These are phyloP conservation scores for Squalus acanthias DNA, from an alignment of 2,797 vertebrate genomes.

Conservation along the genomic window DNA sequence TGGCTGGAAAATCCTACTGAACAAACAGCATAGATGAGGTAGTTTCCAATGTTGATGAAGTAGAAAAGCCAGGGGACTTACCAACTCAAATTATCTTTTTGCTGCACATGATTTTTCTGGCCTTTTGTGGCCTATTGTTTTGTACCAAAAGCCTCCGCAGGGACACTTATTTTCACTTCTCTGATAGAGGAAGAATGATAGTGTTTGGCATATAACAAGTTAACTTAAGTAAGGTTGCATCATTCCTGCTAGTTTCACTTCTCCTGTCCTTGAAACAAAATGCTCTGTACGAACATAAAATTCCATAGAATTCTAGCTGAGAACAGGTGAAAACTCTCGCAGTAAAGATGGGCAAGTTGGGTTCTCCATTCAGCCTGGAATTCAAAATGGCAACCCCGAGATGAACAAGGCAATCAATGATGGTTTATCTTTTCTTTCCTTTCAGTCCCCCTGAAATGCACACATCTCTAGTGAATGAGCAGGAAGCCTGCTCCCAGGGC, in stretches of 20 bases:
- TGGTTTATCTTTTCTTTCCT: not conserved
- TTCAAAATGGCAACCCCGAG: not conserved
- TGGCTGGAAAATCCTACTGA: not conserved
- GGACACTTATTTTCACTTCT: not conserved
- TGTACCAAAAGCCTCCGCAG: not conserved
- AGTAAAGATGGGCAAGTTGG: not conserved
- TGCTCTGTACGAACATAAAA: not conserved
- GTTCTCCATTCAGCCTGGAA: not conserved
- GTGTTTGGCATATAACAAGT: not conserved
- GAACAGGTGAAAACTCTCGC: not conserved
- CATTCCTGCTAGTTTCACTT: not conserved
- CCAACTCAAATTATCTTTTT: not conserved
- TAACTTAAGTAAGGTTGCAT: not conserved
- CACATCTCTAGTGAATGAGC: not conserved
- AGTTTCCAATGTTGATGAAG: not conserved
- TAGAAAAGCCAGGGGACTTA: no score
- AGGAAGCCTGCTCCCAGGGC: not conserved
- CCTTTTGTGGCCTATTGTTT: not conserved
- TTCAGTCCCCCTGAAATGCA: not conserved
- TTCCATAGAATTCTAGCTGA: not conserved
- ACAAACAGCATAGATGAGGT: not conserved
- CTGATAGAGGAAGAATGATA: not conserved
- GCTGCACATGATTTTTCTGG: not conserved
- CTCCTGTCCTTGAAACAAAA: not conserved
- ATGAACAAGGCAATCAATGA: not conserved